phyloP scores from a whole-genome alignment of 2,113 vertebrate species.

The Limnothrissa miodon region DNA sequence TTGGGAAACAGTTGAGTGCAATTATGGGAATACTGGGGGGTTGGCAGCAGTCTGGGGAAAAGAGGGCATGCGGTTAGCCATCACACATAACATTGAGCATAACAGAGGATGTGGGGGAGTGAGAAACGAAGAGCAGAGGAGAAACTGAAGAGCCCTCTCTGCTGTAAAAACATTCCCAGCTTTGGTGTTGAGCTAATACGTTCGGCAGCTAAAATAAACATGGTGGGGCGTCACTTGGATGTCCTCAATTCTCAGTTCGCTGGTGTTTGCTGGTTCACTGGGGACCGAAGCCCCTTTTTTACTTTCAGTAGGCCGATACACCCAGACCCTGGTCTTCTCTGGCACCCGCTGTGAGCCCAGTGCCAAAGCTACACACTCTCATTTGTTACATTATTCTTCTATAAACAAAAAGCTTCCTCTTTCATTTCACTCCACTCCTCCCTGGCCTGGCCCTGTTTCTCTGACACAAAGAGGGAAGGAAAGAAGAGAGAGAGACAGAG shows the following conservation, averaged over 20 bases:
- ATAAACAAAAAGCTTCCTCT: constrained; percentile 82
- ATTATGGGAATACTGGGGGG: constrained; percentile 38
- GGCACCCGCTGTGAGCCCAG: constrained; percentile 73
- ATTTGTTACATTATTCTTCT: constrained; percentile 78
- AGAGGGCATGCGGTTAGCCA: constrained; percentile 55
- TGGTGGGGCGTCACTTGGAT: background rate
- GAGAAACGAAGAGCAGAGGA: constrained; percentile 47
- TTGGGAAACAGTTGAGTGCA: constrained; percentile 47
- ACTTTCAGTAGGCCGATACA: background rate
- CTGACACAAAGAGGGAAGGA: background rate
- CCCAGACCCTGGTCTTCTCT: constrained; percentile 40
- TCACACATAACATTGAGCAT: constrained; percentile 46
- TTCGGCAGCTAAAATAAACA: constrained; percentile 1
- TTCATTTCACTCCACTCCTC: constrained; percentile 49
- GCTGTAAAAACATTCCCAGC: constrained; percentile 51
- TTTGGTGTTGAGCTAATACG: constrained; percentile 34
- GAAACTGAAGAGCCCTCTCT: constrained; percentile 35
- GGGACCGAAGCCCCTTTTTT: constrained; percentile 43
- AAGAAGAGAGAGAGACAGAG: background rate
- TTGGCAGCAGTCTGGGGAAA: constrained; percentile 46
- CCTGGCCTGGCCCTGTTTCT: background rate
- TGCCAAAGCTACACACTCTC: constrained; percentile 63
- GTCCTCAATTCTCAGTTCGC: background rate
- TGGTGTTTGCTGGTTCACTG: background rate
- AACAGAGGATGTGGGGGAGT: constrained; percentile 60